Evolutionary conservation across 2,113 vertebrate genomes (phyloP).

Genomic region (Calypte anna): DNA sequence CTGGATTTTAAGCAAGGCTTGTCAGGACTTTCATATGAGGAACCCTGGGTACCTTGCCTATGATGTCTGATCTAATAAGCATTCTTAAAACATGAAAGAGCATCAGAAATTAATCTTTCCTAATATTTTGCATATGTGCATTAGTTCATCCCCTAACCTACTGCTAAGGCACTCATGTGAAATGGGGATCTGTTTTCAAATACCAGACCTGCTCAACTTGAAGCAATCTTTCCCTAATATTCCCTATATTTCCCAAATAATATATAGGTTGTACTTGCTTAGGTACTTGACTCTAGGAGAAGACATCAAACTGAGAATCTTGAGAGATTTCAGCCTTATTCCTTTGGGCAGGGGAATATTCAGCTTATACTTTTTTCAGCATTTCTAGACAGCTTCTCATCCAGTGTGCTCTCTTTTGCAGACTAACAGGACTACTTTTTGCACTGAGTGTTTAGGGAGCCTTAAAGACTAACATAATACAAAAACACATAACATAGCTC

Average conservation of each 20-base stretch:
- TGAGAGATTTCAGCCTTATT: background rate
- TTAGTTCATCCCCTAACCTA: background rate
- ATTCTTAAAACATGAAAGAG: background rate
- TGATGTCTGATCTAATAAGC: background rate
- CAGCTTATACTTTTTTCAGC: background rate
- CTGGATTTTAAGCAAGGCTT: background rate
- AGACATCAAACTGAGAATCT: background rate
- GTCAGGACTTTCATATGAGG: background rate
- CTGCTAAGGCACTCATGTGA: background rate
- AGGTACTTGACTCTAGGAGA: background rate
- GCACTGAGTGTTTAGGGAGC: background rate
- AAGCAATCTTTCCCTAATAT: background rate
- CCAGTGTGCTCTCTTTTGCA: background rate
- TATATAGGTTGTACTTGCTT: background rate
- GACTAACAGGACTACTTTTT: background rate
- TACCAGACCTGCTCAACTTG: background rate
- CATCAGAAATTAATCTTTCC: background rate
- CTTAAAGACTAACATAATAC: background rate
- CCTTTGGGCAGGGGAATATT: background rate
- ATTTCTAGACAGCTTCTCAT: background rate
- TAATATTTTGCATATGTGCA: background rate
- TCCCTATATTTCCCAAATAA: background rate
- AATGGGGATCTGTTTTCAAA: background rate
- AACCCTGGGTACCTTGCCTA: background rate
- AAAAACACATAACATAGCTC: accelerated